Conservation (phyloP, 2,113 vertebrate genomes). For the Hiodon tergisus region DNA sequence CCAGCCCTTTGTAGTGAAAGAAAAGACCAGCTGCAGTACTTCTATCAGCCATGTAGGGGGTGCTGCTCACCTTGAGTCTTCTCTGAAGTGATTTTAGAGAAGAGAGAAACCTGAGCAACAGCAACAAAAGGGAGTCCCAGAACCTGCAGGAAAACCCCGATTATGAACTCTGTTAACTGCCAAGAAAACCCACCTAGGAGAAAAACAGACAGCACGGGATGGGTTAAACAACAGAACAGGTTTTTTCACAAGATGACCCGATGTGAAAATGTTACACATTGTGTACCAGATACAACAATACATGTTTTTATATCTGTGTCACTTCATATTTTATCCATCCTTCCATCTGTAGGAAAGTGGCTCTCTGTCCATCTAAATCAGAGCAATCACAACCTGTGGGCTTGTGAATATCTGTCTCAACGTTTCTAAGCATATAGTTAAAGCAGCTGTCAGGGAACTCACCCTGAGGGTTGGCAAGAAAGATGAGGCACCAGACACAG, state of each 20-base stretch:
- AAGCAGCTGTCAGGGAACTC: constrained; percentile 11
- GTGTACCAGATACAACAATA: no score
- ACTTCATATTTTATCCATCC: background rate
- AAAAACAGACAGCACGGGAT: background rate
- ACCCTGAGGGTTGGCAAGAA: constrained; percentile 71
- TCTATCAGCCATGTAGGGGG: constrained; percentile 9
- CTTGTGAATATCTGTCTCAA: no score
- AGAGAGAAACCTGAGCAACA: constrained; percentile 73
- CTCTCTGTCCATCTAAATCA: background rate
- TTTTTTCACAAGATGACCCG: no score
- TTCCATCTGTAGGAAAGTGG: background rate
- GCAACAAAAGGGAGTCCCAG: constrained; percentile 73
- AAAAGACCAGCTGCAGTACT: background rate
- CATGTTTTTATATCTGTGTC: background rate
- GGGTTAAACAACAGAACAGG: background rate
- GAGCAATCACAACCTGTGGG: background rate
- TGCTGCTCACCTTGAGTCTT: constrained; percentile 68
- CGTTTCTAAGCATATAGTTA: background rate
- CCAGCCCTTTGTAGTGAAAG: no score
- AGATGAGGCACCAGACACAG: constrained; percentile 74
- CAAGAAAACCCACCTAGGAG: constrained; percentile 50
- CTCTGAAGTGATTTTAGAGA: constrained; percentile 73
- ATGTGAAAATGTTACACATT: no score
- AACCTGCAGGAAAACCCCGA: constrained; percentile 74
- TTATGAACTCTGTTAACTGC: constrained; percentile 68